Percentiles rank a stretch among this genome's conserved stretches.
phyloP scores from a whole-genome alignment of 2,888 invertebrate genomes.

The Mylabris sibirica region DNA sequence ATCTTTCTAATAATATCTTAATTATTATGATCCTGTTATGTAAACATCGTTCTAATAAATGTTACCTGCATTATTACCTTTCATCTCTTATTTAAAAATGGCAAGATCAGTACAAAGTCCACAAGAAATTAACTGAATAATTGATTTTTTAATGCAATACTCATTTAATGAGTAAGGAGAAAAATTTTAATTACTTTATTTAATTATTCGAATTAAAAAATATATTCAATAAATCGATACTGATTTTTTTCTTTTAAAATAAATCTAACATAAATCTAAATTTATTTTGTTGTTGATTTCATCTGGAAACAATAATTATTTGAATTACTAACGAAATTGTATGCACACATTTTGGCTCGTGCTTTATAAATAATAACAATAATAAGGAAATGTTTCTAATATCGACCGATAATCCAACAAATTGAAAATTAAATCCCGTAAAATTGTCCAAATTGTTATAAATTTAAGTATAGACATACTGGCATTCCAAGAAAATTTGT shows the following conservation, averaged over 20 bases:
- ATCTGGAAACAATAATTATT: no score
- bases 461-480: background rate
- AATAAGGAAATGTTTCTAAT: background rate
- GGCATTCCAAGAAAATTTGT: background rate
- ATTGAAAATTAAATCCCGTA: conserved; percentile 4
- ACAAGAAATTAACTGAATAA: background rate
- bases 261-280: no score
- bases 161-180: background rate
- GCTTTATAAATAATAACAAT: background rate
- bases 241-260: no score
- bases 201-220: no score
- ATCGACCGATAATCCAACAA: background rate
- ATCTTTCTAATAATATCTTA: background rate
- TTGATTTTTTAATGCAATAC: background rate
- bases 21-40: background rate
- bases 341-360: background rate
- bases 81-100: background rate
- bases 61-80: background rate
- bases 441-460: background rate
- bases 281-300: no score
- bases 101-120: background rate
- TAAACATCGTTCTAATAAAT: background rate
- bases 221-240: no score
- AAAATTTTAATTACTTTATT: background rate
- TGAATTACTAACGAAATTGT: background rate